Evolutionary conservation across 1,140 invertebrate genomes (phyloP).

Genomic region (Polypedilum pembai): DNA sequence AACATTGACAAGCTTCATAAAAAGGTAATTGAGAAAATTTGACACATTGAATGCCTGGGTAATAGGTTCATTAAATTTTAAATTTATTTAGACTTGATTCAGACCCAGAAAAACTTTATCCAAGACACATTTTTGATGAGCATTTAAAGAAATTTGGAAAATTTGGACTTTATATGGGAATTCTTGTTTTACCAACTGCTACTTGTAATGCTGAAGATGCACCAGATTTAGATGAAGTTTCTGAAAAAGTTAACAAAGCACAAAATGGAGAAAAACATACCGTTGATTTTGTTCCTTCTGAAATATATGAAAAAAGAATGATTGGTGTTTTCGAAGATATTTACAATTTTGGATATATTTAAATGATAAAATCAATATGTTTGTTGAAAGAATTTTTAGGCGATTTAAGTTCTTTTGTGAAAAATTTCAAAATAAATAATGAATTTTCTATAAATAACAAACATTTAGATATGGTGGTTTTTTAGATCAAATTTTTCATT

Average conservation of each 20-base stretch:
- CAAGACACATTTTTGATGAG: slow-evolving; percentile 32
- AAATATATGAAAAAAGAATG: not conserved
- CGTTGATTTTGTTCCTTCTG: not conserved
- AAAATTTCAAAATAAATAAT: too few species aligned
- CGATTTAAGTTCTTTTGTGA: too few species aligned
- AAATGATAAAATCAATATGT: slow-evolving; percentile 18
- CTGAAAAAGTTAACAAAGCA: slow-evolving; percentile 31
- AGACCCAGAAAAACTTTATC: not conserved
- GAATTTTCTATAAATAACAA: too few species aligned
- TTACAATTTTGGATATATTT: not conserved
- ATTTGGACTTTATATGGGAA: slow-evolving; percentile 39
- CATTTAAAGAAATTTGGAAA: slow-evolving; percentile 34
- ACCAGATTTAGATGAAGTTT: slow-evolving; percentile 32
- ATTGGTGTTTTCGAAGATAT: not conserved
- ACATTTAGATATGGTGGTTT: too few species aligned
- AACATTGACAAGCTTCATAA: slow-evolving; percentile 38
- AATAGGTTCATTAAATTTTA: too few species aligned
- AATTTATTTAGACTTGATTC: slow-evolving; percentile 34
- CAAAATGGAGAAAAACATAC: slow-evolving; percentile 14
- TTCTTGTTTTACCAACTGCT: slow-evolving; percentile 41
- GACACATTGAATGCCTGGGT: too few species aligned
- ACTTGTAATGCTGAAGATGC: slow-evolving; percentile 37
- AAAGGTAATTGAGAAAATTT: slow-evolving; percentile 29
- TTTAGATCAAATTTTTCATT: too few species aligned
- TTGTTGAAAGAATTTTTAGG: too few species aligned